Conservation (phyloP, 1,140 invertebrate species). For the Anadara kagoshimensis region DNA sequence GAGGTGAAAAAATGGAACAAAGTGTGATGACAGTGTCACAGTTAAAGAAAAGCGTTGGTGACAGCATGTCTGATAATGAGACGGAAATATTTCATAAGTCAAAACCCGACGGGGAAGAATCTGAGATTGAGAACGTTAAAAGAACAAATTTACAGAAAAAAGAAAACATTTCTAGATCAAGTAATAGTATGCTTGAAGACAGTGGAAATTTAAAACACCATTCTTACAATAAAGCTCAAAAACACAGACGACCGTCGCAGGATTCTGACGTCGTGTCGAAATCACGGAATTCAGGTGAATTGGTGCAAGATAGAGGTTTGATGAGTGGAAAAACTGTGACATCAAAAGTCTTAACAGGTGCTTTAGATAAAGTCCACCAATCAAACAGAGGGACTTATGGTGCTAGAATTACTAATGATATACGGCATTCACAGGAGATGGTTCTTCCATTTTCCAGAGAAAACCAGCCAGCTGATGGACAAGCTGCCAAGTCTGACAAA, state of each 20-base stretch:
- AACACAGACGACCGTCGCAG: too few species aligned
- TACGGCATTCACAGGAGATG: background rate
- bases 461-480: conserved; percentile 13
- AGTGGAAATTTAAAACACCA: too few species aligned
- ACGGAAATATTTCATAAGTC: conserved; percentile 14
- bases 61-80: too few species aligned
- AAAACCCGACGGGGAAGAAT: conserved; percentile 42
- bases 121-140: conserved; percentile 10
- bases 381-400: too few species aligned
- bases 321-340: too few species aligned
- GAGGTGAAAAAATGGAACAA: conserved; percentile 1
- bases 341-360: background rate
- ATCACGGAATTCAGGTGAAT: too few species aligned
- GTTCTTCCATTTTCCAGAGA: background rate
- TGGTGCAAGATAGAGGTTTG: too few species aligned
- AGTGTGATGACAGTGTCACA: background rate
- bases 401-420: background rate
- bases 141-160: background rate
- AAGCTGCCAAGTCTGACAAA: background rate
- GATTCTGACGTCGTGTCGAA: too few species aligned
- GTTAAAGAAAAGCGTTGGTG: too few species aligned
- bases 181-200: too few species aligned
- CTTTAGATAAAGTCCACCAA: too few species aligned
- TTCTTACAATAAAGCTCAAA: too few species aligned
- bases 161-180: background rate